Conservation (phyloP, 2,113 vertebrate genomes). For the Argyrosomus japonicus region DNA sequence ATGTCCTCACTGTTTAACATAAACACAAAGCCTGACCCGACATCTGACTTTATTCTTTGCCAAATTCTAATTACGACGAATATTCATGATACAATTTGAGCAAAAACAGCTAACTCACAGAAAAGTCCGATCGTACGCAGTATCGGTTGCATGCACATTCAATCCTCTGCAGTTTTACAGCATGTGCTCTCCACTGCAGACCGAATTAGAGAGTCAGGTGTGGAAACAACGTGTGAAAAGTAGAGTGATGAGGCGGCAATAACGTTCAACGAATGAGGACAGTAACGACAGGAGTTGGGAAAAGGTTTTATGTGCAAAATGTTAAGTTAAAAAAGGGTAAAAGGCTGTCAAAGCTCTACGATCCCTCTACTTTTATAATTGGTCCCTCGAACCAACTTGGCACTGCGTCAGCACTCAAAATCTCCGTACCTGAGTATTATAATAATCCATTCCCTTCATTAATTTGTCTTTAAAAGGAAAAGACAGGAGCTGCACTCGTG, state of each 20-base stretch:
- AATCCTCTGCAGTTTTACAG: not conserved
- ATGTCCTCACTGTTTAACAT: too few relatives aligned
- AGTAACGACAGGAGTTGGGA: not conserved
- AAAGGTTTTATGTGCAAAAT: not conserved
- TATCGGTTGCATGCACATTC: not conserved
- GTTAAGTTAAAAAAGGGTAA: not conserved
- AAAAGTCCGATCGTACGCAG: not conserved
- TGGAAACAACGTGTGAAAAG: not conserved
- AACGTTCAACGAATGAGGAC: not conserved
- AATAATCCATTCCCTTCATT: constrained; percentile 16
- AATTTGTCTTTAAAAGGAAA: constrained; percentile 33
- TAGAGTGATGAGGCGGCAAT: not conserved
- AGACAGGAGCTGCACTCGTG: constrained; percentile 3
- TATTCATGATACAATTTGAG: not conserved
- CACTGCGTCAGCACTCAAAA: not conserved
- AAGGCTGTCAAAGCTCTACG: constrained; percentile 32
- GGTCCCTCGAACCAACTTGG: constrained; percentile 27
- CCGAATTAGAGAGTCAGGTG: not conserved
- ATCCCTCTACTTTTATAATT: constrained; percentile 56
- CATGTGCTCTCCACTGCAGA: not conserved
- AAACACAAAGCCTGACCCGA: not conserved
- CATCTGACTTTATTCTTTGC: not conserved
- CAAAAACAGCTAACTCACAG: not conserved
- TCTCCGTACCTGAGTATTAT: constrained; percentile 21
- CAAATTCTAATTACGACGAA: not conserved